These are phyloP conservation scores for Chrysochloris asiatica DNA, from an alignment of 2,113 vertebrate species.

Conservation along the genomic window DNA sequence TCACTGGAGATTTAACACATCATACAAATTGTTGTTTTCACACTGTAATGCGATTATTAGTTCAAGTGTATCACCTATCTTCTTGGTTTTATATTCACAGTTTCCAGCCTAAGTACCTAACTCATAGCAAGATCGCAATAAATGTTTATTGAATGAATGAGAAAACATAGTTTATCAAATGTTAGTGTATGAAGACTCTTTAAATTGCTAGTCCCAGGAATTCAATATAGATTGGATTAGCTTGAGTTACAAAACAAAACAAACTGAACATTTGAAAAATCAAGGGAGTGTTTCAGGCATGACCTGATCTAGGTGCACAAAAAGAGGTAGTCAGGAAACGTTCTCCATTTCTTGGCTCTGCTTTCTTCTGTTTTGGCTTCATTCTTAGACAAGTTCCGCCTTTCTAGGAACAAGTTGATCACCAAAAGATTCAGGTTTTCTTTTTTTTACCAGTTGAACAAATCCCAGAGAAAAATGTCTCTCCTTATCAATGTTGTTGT, in stretches of 20 bases:
- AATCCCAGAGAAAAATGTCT: not conserved
- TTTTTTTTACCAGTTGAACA: not conserved
- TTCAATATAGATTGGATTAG: not conserved
- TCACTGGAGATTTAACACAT: not conserved
- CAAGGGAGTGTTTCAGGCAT: not conserved
- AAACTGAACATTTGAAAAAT: too few relatives aligned
- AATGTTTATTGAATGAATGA: not conserved
- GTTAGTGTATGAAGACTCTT: not conserved
- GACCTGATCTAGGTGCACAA: slow-evolving; percentile 15
- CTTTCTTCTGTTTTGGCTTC: not conserved
- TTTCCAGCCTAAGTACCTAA: not conserved
- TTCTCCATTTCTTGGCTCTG: not conserved
- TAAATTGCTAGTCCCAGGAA: not conserved
- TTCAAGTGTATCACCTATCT: not conserved
- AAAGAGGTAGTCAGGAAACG: not conserved
- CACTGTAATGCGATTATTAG: not conserved
- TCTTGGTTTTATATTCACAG: not conserved
- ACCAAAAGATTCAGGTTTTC: not conserved
- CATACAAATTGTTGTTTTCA: not conserved
- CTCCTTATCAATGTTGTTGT: too few relatives aligned
- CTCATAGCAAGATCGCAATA: not conserved
- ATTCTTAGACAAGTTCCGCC: not conserved
- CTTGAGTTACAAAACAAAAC: not conserved
- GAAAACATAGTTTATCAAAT: not conserved
- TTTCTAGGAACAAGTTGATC: not conserved